Evolutionary conservation across 2,888 invertebrate genomes (phyloP), one percentile per base, ranked within the genome.

Genomic region (Bombylius discolor): DNA sequence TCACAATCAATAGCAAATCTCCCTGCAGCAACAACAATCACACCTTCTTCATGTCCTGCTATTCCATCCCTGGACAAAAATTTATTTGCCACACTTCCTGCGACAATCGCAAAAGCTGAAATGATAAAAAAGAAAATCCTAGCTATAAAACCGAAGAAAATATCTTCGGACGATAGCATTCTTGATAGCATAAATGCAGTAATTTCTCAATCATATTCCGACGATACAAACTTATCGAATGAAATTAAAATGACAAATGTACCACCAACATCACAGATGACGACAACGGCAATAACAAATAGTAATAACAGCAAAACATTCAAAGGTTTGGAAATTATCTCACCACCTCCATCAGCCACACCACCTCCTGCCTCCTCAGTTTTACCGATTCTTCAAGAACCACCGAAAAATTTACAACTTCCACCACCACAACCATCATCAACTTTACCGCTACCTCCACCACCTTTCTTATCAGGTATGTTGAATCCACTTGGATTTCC

Each of bases 21-120:
- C 5, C 39, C 39, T 42, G 39, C 8, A 4, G 42, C 11, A 33
- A 48, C 47, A 23, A 23, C 23, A 23, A 23, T 23, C 23, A 23
- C 23, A 23, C 23, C 23, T 23, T 23, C 23, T 23, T 23, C 23
- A 23, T 23, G 23, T 23, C 23, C 23, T 23, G 23, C 23, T 2
- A 23, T 23, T 23, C 23, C 23, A 23, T 23, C 23, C 3, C 2
- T 23, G 3, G 23, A 23, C 23, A 23, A 3, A 23, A 23, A 23
- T 23, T 23, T 23, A 23, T 23, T 23, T 23, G 23, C 23, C 23
- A 23, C 23, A 23, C 23, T 23, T 23, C 23, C 32, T n/a, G 12
- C 42, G 6, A 39, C 32, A 42, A 44, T 14, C 50, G 49, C 33
- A 57, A 54, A 60, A 58, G 39, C 58, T 54, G 23, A 23, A 23